Evolutionary conservation across 2,888 invertebrate genomes (phyloP).

Genomic region (Cephus rjabovi): DNA sequence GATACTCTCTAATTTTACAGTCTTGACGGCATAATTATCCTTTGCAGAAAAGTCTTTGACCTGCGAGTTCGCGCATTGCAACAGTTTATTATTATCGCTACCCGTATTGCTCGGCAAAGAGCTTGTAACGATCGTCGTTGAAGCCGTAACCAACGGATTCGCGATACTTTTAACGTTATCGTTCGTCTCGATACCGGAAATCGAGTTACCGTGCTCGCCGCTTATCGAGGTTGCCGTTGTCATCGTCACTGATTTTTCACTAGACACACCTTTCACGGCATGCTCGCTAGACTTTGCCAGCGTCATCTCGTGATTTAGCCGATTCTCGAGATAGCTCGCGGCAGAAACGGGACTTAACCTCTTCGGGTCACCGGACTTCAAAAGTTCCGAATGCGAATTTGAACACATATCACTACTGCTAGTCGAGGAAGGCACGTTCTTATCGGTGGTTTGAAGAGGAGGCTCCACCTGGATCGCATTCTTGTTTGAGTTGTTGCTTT

Average conservation of each 20-base stretch:
- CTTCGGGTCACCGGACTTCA: constrained; percentile 53
- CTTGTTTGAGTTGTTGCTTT: constrained; percentile 53
- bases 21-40: constrained; percentile 32
- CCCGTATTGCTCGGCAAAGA: constrained; percentile 36
- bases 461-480: constrained; percentile 60
- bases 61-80: constrained; percentile 50
- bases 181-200: constrained; percentile 30
- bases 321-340: constrained; percentile 51
- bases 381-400: constrained; percentile 59
- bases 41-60: constrained; percentile 39
- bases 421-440: constrained; percentile 66
- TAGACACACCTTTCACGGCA: constrained; percentile 31
- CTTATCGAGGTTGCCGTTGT: constrained; percentile 47
- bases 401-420: constrained; percentile 64
- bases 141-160: constrained; percentile 40
- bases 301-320: constrained; percentile 45
- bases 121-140: constrained; percentile 40
- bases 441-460: constrained; percentile 68
- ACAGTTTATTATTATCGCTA: constrained; percentile 42
- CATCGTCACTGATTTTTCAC: constrained; percentile 55
- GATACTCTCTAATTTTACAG: constrained; percentile 9
- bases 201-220: constrained; percentile 32
- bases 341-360: constrained; percentile 51
- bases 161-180: constrained; percentile 32
- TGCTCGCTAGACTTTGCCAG: constrained; percentile 40